Conservation (phyloP, 2,888 invertebrate species). For the Leptopterna dolabrata region DNA sequence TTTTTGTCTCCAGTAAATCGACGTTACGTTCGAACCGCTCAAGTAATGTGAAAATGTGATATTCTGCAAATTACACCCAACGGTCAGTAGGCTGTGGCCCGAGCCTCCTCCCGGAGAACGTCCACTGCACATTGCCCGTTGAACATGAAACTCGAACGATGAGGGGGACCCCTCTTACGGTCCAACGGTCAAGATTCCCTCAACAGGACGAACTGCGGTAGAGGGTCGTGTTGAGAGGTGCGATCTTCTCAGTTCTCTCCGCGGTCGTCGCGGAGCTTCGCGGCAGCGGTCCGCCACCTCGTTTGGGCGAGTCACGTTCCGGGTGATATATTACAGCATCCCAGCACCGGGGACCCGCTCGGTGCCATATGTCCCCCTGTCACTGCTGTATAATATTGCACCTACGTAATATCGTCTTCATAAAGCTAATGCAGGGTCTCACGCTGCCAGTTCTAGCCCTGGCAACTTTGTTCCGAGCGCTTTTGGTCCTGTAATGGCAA, state of each 20-base stretch:
- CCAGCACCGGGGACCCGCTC: not conserved
- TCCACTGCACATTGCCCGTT: conserved; percentile 50
- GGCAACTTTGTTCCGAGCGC: not conserved
- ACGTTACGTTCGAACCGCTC: not conserved
- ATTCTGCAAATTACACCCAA: not conserved
- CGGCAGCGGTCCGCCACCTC: not conserved
- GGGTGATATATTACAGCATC: not conserved
- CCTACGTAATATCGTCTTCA: conserved; percentile 27
- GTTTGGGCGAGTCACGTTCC: conserved; percentile 22
- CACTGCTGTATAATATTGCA: conserved; percentile 19
- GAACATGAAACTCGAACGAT: conserved; percentile 41
- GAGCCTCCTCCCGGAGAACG: not conserved
- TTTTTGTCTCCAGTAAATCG: not conserved
- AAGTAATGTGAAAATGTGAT: not conserved
- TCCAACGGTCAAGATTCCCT: not conserved
- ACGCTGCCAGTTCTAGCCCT: not conserved
- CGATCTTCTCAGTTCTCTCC: conserved; percentile 1
- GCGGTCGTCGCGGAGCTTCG: not conserved
- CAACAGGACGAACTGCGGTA: not conserved
- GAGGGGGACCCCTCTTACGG: not conserved
- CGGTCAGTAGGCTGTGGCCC: conserved; percentile 12
- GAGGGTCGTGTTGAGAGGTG: not conserved
- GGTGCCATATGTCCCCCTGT: not conserved
- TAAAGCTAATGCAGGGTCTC: conserved; percentile 7
- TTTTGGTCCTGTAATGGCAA: not conserved